These are phyloP conservation scores for Propsilocerus akamusi DNA, from an alignment of 1,140 invertebrate species.

Conservation along the genomic window DNA sequence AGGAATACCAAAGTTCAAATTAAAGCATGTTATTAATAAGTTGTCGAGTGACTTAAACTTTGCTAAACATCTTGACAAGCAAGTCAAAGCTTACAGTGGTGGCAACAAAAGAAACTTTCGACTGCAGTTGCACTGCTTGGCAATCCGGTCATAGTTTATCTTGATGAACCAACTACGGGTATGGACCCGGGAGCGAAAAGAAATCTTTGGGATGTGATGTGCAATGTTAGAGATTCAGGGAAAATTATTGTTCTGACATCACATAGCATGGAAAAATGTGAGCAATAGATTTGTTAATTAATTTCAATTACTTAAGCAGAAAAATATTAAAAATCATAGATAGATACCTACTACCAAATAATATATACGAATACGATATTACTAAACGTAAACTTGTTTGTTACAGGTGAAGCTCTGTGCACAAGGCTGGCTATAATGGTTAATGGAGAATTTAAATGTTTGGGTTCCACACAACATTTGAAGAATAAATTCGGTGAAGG, in stretches of 20 bases:
- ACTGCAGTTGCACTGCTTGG: slow-evolving; percentile 76
- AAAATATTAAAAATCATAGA: no score
- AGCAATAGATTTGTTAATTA: no score
- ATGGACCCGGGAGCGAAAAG: slow-evolving; percentile 64
- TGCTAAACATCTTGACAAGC: not conserved
- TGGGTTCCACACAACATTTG: slow-evolving; percentile 44
- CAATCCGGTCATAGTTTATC: slow-evolving; percentile 62
- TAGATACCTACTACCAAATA: no score
- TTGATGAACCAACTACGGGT: slow-evolving; percentile 54
- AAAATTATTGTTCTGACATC: slow-evolving; percentile 56
- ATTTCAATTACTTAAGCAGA: no score
- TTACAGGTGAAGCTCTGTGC: slow-evolving; percentile 69
- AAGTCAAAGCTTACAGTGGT: slow-evolving; percentile 49
- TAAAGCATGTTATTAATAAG: slow-evolving; percentile 10
- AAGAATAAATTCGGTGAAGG: slow-evolving; percentile 49
- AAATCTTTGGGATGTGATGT: slow-evolving; percentile 49
- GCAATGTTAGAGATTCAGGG: slow-evolving; percentile 20
- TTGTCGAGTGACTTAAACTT: not conserved
- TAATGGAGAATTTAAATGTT: slow-evolving; percentile 46
- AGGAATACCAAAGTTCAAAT: slow-evolving; percentile 36
- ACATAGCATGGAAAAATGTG: slow-evolving; percentile 63
- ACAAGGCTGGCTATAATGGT: slow-evolving; percentile 68
- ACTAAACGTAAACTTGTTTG: no score
- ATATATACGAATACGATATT: no score
- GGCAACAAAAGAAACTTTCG: slow-evolving; percentile 86